phyloP scores from a whole-genome alignment of 2,113 vertebrate genomes.

The Heterochromis multidens region DNA sequence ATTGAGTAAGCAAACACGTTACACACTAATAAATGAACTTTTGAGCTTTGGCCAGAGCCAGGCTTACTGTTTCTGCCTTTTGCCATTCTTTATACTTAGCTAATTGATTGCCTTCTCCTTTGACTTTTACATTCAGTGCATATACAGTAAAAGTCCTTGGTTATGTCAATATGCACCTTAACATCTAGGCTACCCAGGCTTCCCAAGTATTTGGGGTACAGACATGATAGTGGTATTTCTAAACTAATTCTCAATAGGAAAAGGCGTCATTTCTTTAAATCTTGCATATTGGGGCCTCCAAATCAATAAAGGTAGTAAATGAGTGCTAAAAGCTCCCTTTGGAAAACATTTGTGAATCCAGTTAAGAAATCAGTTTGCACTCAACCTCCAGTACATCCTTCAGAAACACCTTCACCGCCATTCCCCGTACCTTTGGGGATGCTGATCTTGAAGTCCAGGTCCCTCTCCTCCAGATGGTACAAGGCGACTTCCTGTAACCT shows the following conservation, averaged over 20 bases:
- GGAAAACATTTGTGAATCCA: not conserved
- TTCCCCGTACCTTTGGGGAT: slow-evolving; percentile 73
- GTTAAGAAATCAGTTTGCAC: not conserved
- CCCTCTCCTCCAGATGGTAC: slow-evolving; percentile 75
- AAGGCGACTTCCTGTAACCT: slow-evolving; percentile 76
- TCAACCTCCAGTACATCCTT: not conserved
- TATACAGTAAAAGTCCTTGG: no score
- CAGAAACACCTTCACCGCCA: not conserved
- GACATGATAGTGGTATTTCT: no score
- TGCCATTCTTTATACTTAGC: no score
- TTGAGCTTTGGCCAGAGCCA: not conserved
- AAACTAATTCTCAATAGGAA: no score
- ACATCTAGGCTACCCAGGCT: no score
- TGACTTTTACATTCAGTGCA: not conserved
- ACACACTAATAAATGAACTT: not conserved
- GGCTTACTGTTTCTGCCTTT: not conserved
- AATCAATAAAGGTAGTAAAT: not conserved
- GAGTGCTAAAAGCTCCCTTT: not conserved
- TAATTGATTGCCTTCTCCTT: not conserved
- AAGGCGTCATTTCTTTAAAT: not conserved
- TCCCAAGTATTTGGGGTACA: no score
- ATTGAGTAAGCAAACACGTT: not conserved
- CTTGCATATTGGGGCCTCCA: not conserved
- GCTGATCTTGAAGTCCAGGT: slow-evolving; percentile 76
- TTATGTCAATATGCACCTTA: no score